Base-by-base conservation (phyloP, 37 sponge, comb jelly and placozoan species). In the Lycopodina hypogea region DNA sequence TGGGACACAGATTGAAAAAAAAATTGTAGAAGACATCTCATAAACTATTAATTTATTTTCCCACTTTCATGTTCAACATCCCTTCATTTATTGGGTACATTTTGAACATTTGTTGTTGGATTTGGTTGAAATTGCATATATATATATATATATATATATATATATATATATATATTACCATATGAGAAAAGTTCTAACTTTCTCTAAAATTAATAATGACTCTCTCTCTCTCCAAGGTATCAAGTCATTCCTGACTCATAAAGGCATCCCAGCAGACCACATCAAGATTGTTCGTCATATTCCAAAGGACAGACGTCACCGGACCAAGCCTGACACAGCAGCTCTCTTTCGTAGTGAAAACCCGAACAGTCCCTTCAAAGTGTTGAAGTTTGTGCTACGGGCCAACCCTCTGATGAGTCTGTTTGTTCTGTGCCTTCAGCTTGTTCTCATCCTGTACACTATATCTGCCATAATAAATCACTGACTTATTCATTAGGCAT, bases 291-390 rank as follows among this genome's bases (percentile, higher is more conserved):
- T 72, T 21, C 42, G 59, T 14, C 32, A 77, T 57, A 81, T 94
- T 26, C 84, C 88, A 23, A 81, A 75, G 28, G 94, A 94, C 81
- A 60, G 80, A 37, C 66, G 94, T 32, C 94, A 94, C 60, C 42
- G 40, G 33, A 87, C 91, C 28, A 94, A 94, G 38, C 94, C 94
- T 22, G 77, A 94, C 79, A 87, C 84, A 7, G 91, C 85, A 1
- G 82, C 73, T 17, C 75, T 94, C 23, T 90, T 94, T 63, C 79
- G 69, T 24, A 56, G 36, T 9, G 63, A 39, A 23, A 78, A 56
- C 56, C 58, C 64, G 28, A 65, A 74, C 67, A 86, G 76, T 53
- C 76, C 58, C 57, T 50, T 50, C 22, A 67, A 74, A 35, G 0
- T 81, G 60, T 3, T 83, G 18, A 74, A 65, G 21, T 67, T 75